phyloP scores from a whole-genome alignment of 2,888 invertebrate genomes.

The Ypsolopha scabrella region DNA sequence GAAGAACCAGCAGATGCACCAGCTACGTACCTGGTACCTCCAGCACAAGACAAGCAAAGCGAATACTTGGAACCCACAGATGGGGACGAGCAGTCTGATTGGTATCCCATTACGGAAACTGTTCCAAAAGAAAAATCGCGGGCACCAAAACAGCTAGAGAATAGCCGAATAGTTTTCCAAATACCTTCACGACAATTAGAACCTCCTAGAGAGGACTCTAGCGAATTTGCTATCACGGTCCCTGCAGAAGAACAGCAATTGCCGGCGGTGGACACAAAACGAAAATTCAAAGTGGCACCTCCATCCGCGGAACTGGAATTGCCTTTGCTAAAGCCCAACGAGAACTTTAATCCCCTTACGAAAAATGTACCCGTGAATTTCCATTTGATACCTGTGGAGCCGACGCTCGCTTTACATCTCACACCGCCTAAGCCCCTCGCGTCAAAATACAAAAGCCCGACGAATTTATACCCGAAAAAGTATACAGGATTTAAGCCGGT shows the following conservation, averaged over 20 bases:
- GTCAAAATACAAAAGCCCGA: constrained; percentile 50
- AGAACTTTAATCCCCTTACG: constrained; percentile 15
- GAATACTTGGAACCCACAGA: constrained; percentile 30
- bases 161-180: constrained; percentile 18
- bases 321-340: constrained; percentile 43
- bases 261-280: constrained; percentile 1
- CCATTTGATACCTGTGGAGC: constrained; percentile 30
- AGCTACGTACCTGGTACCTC: constrained; percentile 50
- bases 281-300: constrained; percentile 36
- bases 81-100: constrained; percentile 43
- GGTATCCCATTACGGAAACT: constrained; percentile 46
- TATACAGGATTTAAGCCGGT: constrained; percentile 60
- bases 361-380: constrained; percentile 14
- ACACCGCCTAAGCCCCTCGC: constrained; percentile 29
- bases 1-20: constrained; percentile 35
- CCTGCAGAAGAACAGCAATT: constrained; percentile 1
- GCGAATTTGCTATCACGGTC: not conserved
- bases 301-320: constrained; percentile 55
- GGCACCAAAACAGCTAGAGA: constrained; percentile 19
- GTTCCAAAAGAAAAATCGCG: constrained; percentile 14
- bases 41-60: constrained; percentile 27
- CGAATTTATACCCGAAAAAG: constrained; percentile 70
- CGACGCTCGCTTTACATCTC: constrained; percentile 33
- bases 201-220: constrained; percentile 28
- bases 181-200: constrained; percentile 39